These are phyloP conservation scores for Perdita meconis DNA, from an alignment of 2,888 invertebrate genomes.

Conservation along the genomic window DNA sequence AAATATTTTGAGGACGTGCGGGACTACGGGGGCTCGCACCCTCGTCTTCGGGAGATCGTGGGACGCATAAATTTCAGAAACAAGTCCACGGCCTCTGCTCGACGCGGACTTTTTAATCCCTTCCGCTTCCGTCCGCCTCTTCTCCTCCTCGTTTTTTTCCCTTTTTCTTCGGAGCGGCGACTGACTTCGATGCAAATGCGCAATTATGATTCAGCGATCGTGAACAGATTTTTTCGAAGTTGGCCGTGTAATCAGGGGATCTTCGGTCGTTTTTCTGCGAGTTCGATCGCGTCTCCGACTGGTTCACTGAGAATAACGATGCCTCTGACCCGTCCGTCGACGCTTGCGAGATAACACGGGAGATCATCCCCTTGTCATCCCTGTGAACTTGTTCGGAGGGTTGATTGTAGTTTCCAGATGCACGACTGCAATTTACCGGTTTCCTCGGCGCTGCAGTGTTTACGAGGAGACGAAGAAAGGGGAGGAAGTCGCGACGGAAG, in stretches of 20 bases:
- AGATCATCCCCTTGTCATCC: too few species aligned
- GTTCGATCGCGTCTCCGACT: too few species aligned
- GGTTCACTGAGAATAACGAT: too few species aligned
- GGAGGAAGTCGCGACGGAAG: slow-evolving; percentile 1
- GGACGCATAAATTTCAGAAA: slow-evolving; percentile 61
- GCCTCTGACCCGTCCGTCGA: too few species aligned
- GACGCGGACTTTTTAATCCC: slow-evolving; percentile 62
- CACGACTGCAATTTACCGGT: slow-evolving; percentile 9
- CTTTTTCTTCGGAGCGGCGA: too few species aligned
- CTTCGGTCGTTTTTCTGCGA: neutral
- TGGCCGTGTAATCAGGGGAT: neutral
- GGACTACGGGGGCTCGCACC: slow-evolving; percentile 17
- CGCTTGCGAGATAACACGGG: too few species aligned
- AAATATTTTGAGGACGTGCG: slow-evolving; percentile 54
- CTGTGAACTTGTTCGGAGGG: too few species aligned
- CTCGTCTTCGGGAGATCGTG: slow-evolving; percentile 40
- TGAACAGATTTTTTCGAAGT: slow-evolving; percentile 23
- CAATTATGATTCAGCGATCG: slow-evolving; percentile 53
- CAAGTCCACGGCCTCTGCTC: slow-evolving; percentile 16
- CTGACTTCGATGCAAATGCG: slow-evolving; percentile 44
- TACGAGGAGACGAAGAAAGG: neutral
- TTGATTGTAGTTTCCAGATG: too few species aligned
- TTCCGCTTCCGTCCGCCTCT: neutral
- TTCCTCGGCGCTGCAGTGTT: neutral
- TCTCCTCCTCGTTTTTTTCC: neutral